Evolutionary conservation across 2,113 vertebrate genomes (phyloP).

Genomic region (Rhombomys opimus): DNA sequence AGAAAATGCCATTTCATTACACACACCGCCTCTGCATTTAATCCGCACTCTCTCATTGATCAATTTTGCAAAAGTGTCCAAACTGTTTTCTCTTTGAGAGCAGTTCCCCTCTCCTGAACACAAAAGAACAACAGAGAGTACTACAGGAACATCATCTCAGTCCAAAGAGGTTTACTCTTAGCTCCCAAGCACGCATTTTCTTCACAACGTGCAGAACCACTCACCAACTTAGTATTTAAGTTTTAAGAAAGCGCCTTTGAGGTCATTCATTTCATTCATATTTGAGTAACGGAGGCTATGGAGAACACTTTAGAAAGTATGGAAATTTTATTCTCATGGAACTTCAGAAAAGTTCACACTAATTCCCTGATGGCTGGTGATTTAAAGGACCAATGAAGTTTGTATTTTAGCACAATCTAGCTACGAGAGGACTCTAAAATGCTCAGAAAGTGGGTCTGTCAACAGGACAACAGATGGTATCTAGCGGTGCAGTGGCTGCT

Average conservation of each 20-base stretch:
- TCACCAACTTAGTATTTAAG: not conserved
- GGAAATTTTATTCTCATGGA: conserved; percentile 34
- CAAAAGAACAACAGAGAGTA: not conserved
- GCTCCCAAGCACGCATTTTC: conserved; percentile 13
- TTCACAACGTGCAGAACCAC: not conserved
- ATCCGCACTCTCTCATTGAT: not conserved
- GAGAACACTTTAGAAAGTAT: not conserved
- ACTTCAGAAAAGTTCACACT: conserved; percentile 54
- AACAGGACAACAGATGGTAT: conserved; percentile 66
- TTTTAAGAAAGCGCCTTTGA: conserved; percentile 57
- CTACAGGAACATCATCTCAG: not conserved
- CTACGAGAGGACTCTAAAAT: conserved; percentile 49
- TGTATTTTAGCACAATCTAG: conserved; percentile 57
- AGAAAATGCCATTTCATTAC: conserved; percentile 5
- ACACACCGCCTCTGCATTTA: not conserved
- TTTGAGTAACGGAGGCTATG: not conserved
- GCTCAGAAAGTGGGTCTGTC: not conserved
- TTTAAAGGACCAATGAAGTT: conserved; percentile 19
- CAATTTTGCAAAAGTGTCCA: not conserved
- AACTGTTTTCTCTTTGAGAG: not conserved
- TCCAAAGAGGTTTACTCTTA: conserved; percentile 22
- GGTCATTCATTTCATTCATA: not conserved
- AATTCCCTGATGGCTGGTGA: conserved; percentile 33
- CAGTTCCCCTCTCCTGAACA: not conserved
- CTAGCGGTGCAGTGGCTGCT: not conserved